Conservation (phyloP, 2,797 vertebrate genomes). For the Oophaga sylvatica region DNA sequence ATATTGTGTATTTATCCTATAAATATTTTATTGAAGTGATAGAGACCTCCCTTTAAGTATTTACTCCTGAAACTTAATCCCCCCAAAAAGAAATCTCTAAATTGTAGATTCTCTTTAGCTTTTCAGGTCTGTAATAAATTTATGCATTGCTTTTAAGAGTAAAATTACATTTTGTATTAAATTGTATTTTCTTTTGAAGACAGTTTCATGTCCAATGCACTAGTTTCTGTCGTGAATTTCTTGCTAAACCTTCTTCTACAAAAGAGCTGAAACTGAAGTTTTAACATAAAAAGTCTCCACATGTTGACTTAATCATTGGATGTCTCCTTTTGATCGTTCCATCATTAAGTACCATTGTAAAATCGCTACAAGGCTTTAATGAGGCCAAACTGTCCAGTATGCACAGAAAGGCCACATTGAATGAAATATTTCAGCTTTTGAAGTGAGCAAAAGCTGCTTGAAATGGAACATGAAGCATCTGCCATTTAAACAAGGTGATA, state of each 20-base stretch:
- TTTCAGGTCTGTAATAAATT: conserved; percentile 9
- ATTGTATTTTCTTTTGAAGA: conserved; percentile 54
- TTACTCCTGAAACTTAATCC: conserved; percentile 37
- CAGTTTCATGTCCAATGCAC: conserved; percentile 31
- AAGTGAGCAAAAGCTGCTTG: background rate
- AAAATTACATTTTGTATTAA: background rate
- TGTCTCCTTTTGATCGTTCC: conserved; percentile 42
- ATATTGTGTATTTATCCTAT: conserved; percentile 44
- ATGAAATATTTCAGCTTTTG: conserved; percentile 58
- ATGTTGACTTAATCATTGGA: conserved; percentile 56
- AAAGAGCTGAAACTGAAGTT: conserved; percentile 56
- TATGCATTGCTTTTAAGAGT: conserved; percentile 20
- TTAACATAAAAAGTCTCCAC: conserved; percentile 37
- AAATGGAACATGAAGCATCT: background rate
- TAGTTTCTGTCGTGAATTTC: conserved; percentile 25
- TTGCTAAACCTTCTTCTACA: conserved; percentile 47
- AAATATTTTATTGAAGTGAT: conserved; percentile 51
- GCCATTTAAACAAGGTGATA: conserved; percentile 60
- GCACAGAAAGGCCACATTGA: conserved; percentile 59
- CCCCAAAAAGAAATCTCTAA: conserved; percentile 26
- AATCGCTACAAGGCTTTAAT: conserved; percentile 33
- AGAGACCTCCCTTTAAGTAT: conserved; percentile 48
- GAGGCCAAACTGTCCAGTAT: conserved; percentile 61
- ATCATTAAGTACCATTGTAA: conserved; percentile 52
- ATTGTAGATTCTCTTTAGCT: conserved; percentile 20